Base-by-base conservation (phyloP, 2,888 invertebrate genomes). In the Synanthedon andrenaeformis region DNA sequence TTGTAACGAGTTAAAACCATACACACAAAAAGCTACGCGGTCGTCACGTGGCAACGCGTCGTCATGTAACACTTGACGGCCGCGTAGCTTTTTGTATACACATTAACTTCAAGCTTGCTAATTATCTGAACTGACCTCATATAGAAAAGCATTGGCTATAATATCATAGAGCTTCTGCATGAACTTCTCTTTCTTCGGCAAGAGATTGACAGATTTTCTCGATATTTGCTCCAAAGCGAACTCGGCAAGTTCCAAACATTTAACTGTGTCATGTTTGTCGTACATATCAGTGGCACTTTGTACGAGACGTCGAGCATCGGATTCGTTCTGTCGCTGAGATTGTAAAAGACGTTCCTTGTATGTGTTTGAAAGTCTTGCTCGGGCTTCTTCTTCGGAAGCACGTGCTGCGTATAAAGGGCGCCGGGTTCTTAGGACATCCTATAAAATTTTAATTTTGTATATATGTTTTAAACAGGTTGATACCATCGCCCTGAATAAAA, bases 201-300 rank as follows among this genome's bases (percentile, higher is more conserved):
- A 61, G 52, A 84, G 62, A 49, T 69, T 71, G 1, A 65, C 58
- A 3, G 79, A 74, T 52, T 78, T 82, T 54, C 76, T 74, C 3
- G 74, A 63, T 57, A 86, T 82, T 65, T 82, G 82, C 59, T 81
- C 80, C 73, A 86, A 76, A 3, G 74, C 86, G 52, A 86, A 87
- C 57, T 85, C 79, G 0, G 79, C 82, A 1, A 70, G 64, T 59
- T 87, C 86, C 49, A 87, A 58, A 53, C 83, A 84, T 60, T 53
- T 57, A 41, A 70, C 66, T 0, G 82, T 82, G 50, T 83, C 79
- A 13, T 70, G 71, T 57, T 74, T 68, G 51, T 79, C 73, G 14
- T 66, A 68, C 42, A 73, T 63, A 0, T 60, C 59, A 57, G 70
- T 64, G 13, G 79, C 70, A 8, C 70, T 66, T 42, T 63, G 62